phyloP scores from a whole-genome alignment of 1,140 invertebrate genomes.

The Epicauta chinensis region DNA sequence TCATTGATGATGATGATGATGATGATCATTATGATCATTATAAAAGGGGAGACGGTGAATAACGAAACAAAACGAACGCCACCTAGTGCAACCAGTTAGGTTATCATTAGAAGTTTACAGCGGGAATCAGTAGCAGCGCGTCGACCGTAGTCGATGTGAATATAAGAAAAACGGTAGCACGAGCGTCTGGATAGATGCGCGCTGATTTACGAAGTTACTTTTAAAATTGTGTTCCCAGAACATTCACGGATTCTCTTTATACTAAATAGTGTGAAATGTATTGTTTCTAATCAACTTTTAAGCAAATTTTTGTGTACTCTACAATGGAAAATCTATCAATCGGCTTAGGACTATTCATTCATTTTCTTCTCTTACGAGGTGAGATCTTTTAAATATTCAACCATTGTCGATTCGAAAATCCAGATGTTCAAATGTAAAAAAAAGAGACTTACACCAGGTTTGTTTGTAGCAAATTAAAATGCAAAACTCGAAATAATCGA shows the following conservation, averaged over 20 bases:
- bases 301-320: not conserved
- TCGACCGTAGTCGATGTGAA: conserved; percentile 9
- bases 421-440: no score
- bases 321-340: conserved; percentile 8
- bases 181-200: conserved; percentile 9
- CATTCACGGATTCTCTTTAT: no score
- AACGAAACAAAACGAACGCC: conserved; percentile 8
- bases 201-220: not conserved
- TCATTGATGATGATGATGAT: no score
- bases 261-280: conserved; percentile 10
- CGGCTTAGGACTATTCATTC: conserved; percentile 10
- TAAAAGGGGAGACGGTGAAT: not conserved
- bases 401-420: no score
- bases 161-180: not conserved
- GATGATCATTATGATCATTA: no score
- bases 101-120: conserved; percentile 14
- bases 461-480: no score
- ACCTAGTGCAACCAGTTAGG: conserved; percentile 10
- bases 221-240: conserved; percentile 5
- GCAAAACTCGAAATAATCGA: no score
- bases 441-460: no score
- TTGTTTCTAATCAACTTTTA: conserved; percentile 5
- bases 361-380: conserved; percentile 12
- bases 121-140: conserved; percentile 13
- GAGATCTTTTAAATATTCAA: no score